Evolutionary conservation across 2,113 vertebrate species (phyloP).

Genomic region (Mustelus asterias): DNA sequence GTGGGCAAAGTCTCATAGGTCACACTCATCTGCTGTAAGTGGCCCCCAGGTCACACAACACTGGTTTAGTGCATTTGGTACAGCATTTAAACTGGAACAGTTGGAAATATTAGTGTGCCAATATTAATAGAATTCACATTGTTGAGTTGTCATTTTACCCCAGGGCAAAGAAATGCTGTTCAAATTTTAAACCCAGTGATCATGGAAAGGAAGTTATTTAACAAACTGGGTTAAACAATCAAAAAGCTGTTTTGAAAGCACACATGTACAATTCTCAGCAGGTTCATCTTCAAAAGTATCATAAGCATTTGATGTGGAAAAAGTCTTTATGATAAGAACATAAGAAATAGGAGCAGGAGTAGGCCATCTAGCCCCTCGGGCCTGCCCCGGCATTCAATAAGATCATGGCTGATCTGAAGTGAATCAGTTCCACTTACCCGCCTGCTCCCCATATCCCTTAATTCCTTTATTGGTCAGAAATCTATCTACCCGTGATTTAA

Average conservation of each 20-base stretch:
- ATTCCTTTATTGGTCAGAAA: too few relatives aligned
- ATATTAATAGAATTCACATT: not conserved
- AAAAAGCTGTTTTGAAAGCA: not conserved
- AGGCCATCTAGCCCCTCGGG: too few relatives aligned
- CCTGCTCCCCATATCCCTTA: too few relatives aligned
- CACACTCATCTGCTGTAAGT: too few relatives aligned
- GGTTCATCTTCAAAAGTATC: not conserved
- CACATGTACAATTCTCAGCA: not conserved
- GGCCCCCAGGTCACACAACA: too few relatives aligned
- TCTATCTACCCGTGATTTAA: too few relatives aligned
- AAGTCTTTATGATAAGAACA: too few relatives aligned
- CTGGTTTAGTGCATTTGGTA: not conserved
- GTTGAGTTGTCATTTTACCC: not conserved
- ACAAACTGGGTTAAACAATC: not conserved
- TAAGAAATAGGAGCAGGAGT: too few relatives aligned
- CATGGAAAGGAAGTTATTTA: not conserved
- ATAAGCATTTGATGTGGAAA: not conserved
- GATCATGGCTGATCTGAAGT: too few relatives aligned
- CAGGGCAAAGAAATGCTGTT: not conserved
- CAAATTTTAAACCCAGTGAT: not conserved
- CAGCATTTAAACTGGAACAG: not conserved
- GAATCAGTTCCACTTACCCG: too few relatives aligned
- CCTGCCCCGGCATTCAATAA: too few relatives aligned
- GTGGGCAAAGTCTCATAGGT: too few relatives aligned
- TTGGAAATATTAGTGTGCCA: not conserved